These are phyloP conservation scores for Leistus spinibarbis DNA, from an alignment of 2,888 invertebrate species.

Conservation along the genomic window DNA sequence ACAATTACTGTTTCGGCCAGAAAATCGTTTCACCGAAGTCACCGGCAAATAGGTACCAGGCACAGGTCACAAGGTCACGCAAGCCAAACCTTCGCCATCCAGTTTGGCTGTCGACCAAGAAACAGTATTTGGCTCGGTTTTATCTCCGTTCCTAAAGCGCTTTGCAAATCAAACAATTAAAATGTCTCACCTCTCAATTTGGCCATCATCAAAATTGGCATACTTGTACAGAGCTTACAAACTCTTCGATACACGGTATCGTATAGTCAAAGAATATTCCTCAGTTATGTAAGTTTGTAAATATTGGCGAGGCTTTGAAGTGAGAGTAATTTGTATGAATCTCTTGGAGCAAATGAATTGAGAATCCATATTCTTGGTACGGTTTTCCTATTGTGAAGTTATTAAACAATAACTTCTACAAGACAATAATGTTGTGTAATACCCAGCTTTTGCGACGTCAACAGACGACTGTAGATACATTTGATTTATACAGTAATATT, in stretches of 20 bases:
- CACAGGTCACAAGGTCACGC: constrained; percentile 1
- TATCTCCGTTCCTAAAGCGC: neutral
- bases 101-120: constrained; percentile 2
- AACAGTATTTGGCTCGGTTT: neutral
- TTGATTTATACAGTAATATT: constrained; percentile 36
- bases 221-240: too few relatives aligned
- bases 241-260: too few relatives aligned
- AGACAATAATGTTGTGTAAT: neutral
- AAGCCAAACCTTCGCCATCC: neutral
- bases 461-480: constrained; percentile 9
- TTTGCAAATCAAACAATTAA: neutral
- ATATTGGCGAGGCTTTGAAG: too few relatives aligned
- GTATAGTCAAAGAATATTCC: too few relatives aligned
- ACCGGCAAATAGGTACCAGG: neutral
- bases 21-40: neutral
- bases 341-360: too few relatives aligned
- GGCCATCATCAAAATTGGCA: too few relatives aligned
- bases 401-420: too few relatives aligned
- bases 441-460: neutral
- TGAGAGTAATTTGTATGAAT: too few relatives aligned
- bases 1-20: constrained; percentile 13
- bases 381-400: neutral
- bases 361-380: too few relatives aligned
- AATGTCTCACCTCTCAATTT: neutral
- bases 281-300: too few relatives aligned